phyloP scores from a whole-genome alignment of 2,113 vertebrate species.

The Coreoperca whiteheadi region DNA sequence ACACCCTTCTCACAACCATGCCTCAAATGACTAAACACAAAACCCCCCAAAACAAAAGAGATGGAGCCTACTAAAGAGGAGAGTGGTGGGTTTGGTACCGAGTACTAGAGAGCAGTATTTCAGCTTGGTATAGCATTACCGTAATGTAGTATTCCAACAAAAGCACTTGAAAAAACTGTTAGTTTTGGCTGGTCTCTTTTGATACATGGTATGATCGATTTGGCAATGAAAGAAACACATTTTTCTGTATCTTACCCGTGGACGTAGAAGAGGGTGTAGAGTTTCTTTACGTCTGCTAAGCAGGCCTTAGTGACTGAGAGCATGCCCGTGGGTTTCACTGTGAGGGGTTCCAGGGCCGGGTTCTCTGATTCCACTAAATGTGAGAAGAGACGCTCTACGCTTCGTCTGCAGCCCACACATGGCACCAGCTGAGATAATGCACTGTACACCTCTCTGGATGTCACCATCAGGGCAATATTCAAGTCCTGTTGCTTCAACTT shows the following conservation, averaged over 20 bases:
- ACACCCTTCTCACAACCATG: neutral
- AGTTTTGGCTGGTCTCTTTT: neutral
- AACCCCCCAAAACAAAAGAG: neutral
- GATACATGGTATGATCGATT: neutral
- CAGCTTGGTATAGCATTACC: no score
- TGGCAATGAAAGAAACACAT: neutral
- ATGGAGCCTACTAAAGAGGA: neutral
- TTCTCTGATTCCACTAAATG: slow-evolving; percentile 95
- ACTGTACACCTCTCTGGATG: slow-evolving; percentile 91
- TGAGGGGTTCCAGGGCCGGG: slow-evolving; percentile 94
- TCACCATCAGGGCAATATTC: slow-evolving; percentile 93
- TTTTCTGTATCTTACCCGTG: slow-evolving; percentile 88
- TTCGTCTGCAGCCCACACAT: slow-evolving; percentile 95
- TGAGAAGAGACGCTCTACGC: slow-evolving; percentile 96
- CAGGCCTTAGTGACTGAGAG: slow-evolving; percentile 92
- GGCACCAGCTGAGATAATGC: slow-evolving; percentile 95
- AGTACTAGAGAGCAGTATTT: neutral
- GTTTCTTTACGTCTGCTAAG: slow-evolving; percentile 92
- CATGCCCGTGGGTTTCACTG: slow-evolving; percentile 91
- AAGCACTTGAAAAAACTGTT: neutral
- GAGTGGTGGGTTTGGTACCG: neutral
- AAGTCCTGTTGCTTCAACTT: slow-evolving; percentile 95
- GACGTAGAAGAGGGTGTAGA: slow-evolving; percentile 95
- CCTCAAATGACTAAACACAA: neutral
- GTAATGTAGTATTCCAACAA: neutral